Percentiles rank a stretch among this genome's conserved stretches.
phyloP scores from a whole-genome alignment of 2,888 invertebrate species.

The Fragum sueziense region DNA sequence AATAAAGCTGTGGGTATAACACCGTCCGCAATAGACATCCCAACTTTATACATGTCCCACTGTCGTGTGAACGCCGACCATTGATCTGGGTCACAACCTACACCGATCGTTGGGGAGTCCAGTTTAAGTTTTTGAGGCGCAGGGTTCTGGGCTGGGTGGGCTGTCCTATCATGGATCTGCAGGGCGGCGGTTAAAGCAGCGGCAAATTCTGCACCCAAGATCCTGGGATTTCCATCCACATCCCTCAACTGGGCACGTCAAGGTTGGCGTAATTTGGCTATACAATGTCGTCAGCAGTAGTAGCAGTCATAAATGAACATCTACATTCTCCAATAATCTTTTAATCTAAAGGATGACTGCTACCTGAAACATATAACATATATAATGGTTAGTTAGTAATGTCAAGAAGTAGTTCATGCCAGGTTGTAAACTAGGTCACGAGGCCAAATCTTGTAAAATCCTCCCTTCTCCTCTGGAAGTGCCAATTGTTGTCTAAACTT shows the following conservation, averaged over 20 bases:
- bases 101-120: too few species aligned
- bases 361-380: slow-evolving; percentile 1
- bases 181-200: slow-evolving; percentile 37
- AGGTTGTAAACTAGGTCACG: too few species aligned
- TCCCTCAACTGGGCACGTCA: slow-evolving; percentile 4
- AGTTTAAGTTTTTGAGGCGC: too few species aligned
- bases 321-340: not conserved
- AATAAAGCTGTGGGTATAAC: too few species aligned
- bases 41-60: slow-evolving; percentile 29
- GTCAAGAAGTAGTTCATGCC: too few species aligned
- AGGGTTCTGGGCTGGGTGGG: too few species aligned
- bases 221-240: slow-evolving; percentile 34
- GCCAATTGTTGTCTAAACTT: too few species aligned
- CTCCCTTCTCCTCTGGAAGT: too few species aligned
- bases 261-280: not conserved
- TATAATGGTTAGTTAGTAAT: slow-evolving; percentile 19
- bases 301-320: not conserved
- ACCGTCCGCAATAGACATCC: slow-evolving; percentile 22
- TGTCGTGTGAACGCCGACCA: slow-evolving; percentile 14
- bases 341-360: not conserved
- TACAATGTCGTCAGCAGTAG: not conserved
- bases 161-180: slow-evolving; percentile 43
- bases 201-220: slow-evolving; percentile 45
- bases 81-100: too few species aligned
- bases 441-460: too few species aligned